These are phyloP conservation scores for Acleris laterana DNA, from an alignment of 2,888 invertebrate species.

Conservation along the genomic window DNA sequence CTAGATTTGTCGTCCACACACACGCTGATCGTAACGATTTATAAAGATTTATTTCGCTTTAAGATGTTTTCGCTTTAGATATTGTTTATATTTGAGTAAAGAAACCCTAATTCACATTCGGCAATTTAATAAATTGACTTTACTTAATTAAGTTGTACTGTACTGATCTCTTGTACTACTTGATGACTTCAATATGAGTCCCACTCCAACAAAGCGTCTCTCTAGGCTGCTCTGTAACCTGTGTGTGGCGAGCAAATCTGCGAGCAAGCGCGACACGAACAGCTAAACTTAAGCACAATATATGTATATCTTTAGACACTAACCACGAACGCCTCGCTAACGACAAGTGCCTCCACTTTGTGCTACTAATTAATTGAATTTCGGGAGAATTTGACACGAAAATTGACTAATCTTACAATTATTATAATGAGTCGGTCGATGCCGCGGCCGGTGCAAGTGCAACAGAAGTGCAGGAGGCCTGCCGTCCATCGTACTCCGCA, in stretches of 20 bases:
- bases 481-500: conserved; percentile 77
- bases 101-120: too few relatives aligned
- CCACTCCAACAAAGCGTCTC: too few relatives aligned
- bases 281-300: conserved; percentile 5
- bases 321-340: conserved; percentile 56
- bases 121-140: too few relatives aligned
- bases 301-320: not conserved
- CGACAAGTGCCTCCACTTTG: conserved; percentile 55
- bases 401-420: conserved; percentile 80
- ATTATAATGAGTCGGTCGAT: conserved; percentile 48
- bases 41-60: too few relatives aligned
- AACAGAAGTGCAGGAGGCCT: conserved; percentile 43
- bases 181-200: too few relatives aligned
- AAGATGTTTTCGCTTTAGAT: too few relatives aligned
- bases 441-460: conserved; percentile 10
- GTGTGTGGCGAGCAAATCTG: not conserved
- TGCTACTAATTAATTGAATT: conserved; percentile 82
- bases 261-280: not conserved
- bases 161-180: too few relatives aligned
- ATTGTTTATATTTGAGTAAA: too few relatives aligned
- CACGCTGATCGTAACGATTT: not conserved
- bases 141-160: too few relatives aligned
- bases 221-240: too few relatives aligned
- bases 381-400: conserved; percentile 84
- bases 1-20: not conserved